A percentile compares a stretch with the other conserved stretches of the same genome.
Conservation (phyloP, 2,888 invertebrate genomes). For the Drosophila kambysellisi region DNA sequence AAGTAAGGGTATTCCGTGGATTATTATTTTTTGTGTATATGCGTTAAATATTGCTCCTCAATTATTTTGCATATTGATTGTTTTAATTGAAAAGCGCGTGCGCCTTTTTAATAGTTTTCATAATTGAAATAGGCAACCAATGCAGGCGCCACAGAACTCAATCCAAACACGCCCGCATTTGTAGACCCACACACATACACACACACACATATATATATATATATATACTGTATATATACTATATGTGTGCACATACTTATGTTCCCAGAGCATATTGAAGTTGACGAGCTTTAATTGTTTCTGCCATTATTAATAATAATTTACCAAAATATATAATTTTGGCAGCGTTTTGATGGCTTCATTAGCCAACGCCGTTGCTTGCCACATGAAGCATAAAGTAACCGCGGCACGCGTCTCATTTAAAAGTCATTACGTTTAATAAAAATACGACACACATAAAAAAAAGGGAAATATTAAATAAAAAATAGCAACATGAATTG, state of each 20-base stretch:
- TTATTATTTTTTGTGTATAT: not conserved
- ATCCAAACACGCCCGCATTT: slow-evolving; percentile 36
- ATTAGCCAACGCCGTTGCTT: slow-evolving; percentile 44
- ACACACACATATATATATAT: not conserved
- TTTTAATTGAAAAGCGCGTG: slow-evolving; percentile 70
- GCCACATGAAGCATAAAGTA: slow-evolving; percentile 29
- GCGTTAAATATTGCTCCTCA: slow-evolving; percentile 11
- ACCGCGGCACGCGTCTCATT: slow-evolving; percentile 72
- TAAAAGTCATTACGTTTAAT: slow-evolving; percentile 76
- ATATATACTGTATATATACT: too few relatives aligned
- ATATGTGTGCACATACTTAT: not conserved
- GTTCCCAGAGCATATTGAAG: not conserved
- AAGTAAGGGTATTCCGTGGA: not conserved
- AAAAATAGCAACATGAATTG: slow-evolving; percentile 41
- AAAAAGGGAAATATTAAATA: slow-evolving; percentile 18
- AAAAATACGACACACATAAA: slow-evolving; percentile 32
- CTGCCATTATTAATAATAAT: slow-evolving; percentile 77
- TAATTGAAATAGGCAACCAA: slow-evolving; percentile 38
- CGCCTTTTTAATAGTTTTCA: slow-evolving; percentile 56
- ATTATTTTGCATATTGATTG: slow-evolving; percentile 60
- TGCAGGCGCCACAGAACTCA: slow-evolving; percentile 31
- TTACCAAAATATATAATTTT: slow-evolving; percentile 57
- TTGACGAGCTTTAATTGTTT: slow-evolving; percentile 72
- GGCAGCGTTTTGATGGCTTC: slow-evolving; percentile 65
- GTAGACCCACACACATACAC: slow-evolving; percentile 4